Evolutionary conservation across 2,113 vertebrate species (phyloP).

Genomic region (Pedionomus torquatus): DNA sequence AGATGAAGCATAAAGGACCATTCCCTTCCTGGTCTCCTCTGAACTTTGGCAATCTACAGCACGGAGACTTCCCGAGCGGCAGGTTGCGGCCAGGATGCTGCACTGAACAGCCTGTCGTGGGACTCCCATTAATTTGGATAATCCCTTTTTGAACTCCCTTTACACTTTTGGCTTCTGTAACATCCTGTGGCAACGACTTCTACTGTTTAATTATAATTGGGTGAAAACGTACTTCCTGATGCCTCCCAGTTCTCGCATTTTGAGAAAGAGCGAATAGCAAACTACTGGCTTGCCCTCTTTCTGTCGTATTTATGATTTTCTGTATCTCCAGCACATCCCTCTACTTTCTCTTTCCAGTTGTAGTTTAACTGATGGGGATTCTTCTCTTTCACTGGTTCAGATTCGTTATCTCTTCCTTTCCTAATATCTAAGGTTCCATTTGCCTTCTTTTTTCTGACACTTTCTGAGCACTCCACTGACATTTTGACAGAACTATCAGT

Average conservation of each 20-base stretch:
- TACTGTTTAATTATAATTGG: not conserved
- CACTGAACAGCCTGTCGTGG: not conserved
- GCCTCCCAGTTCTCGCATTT: not conserved
- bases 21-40: not conserved
- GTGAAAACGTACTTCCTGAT: constrained; percentile 22
- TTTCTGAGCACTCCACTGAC: not conserved
- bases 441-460: not conserved
- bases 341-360: not conserved
- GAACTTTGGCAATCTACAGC: not conserved
- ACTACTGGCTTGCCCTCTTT: not conserved
- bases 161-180: constrained; percentile 17
- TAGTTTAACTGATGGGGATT: no score
- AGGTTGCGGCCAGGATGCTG: not conserved
- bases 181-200: constrained; percentile 58
- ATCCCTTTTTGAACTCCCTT: constrained; percentile 46
- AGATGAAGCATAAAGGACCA: not conserved
- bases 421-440: accelerated
- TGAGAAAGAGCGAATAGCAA: not conserved
- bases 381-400: no score
- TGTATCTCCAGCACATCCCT: not conserved
- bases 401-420: not conserved
- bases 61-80: not conserved
- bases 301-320: not conserved
- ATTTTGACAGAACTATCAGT: not conserved
- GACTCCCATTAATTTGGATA: constrained; percentile 24